Percentiles rank a stretch among this genome's conserved stretches.
Conservation (phyloP, 2,797 vertebrate genomes). For the Malacoraja senta region DNA sequence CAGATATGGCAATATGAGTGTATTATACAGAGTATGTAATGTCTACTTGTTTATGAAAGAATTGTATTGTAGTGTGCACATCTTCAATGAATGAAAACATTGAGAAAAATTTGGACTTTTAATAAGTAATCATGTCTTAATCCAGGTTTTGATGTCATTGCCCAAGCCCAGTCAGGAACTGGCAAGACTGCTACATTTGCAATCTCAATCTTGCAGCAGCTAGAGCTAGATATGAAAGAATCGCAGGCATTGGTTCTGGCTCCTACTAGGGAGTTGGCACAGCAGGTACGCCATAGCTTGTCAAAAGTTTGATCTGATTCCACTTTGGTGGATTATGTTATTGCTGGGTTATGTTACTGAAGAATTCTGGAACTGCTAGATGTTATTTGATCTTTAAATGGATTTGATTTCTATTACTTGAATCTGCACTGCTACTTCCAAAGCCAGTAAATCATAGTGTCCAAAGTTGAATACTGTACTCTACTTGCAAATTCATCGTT, state of each 20-base stretch:
- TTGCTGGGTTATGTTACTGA: neutral
- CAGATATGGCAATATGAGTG: too few species aligned
- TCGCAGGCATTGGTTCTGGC: constrained; percentile 97
- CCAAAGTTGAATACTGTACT: too few species aligned
- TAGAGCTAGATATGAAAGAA: constrained; percentile 98
- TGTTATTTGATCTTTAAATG: neutral
- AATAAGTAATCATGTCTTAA: too few species aligned
- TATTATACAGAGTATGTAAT: too few species aligned
- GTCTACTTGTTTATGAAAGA: neutral
- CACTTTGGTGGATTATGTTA: neutral
- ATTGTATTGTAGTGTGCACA: too few species aligned
- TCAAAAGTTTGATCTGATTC: neutral
- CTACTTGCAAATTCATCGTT: too few species aligned
- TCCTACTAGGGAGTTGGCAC: constrained; percentile 98
- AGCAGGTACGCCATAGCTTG: constrained; percentile 78
- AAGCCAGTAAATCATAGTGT: too few species aligned
- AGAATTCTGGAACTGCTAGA: neutral
- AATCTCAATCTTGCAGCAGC: constrained; percentile 99
- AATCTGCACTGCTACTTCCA: too few species aligned
- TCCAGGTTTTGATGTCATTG: constrained; percentile 98
- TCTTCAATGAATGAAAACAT: neutral
- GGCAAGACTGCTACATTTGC: constrained; percentile 99
- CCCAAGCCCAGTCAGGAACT: constrained; percentile 99
- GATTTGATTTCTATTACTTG: too few species aligned
- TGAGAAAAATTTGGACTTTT: neutral